Evolutionary conservation across 2,113 vertebrate species (phyloP).

Genomic region (Pavo muticus): DNA sequence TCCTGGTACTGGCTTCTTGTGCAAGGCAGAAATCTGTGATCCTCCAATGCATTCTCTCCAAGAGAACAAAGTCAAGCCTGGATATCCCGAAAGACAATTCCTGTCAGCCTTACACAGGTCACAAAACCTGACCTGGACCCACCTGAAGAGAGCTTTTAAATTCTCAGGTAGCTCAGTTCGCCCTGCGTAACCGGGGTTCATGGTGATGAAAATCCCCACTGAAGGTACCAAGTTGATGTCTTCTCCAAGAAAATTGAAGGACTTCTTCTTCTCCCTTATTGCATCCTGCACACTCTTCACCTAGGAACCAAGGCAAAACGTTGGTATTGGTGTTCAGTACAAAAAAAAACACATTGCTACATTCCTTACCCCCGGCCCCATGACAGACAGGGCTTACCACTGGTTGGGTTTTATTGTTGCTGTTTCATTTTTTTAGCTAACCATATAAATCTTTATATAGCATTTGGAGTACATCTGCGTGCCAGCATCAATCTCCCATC

Average conservation of each 20-base stretch:
- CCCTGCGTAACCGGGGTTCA: conserved; percentile 97
- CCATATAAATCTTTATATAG: neutral
- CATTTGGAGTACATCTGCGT: neutral
- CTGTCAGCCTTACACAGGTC: neutral
- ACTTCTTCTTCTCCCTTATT: conserved; percentile 89
- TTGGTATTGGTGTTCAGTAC: neutral
- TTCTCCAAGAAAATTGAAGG: conserved; percentile 95
- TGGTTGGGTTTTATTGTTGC: neutral
- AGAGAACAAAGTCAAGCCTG: neutral
- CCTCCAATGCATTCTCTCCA: rapidly evolving
- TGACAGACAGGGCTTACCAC: rapidly evolving
- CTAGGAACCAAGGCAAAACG: conserved; percentile 64
- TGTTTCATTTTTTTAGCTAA: neutral
- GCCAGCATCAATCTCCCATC: neutral
- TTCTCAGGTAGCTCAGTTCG: conserved; percentile 96
- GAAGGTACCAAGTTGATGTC: conserved; percentile 89
- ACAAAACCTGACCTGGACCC: neutral
- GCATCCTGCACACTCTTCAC: conserved; percentile 98
- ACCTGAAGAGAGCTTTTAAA: conserved; percentile 97
- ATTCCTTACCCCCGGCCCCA: neutral
- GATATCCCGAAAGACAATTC: neutral
- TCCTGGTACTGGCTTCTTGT: neutral
- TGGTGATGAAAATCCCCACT: conserved; percentile 98
- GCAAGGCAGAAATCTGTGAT: neutral
- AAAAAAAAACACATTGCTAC: neutral